These are phyloP conservation scores for Phrynosoma platyrhinos DNA, from an alignment of 2,113 vertebrate genomes.

Conservation along the genomic window DNA sequence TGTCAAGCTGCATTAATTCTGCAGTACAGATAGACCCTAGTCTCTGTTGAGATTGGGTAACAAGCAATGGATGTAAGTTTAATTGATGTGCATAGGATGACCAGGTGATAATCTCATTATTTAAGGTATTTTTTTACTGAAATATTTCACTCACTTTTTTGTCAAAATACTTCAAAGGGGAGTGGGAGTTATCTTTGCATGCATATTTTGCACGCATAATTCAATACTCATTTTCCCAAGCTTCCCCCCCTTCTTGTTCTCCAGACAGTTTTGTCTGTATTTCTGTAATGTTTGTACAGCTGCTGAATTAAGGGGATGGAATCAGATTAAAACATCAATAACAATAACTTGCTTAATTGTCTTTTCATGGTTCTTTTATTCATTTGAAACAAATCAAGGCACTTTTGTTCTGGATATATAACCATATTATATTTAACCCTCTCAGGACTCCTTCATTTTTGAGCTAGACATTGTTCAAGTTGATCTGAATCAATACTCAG, in stretches of 20 bases:
- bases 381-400: constrained; percentile 18
- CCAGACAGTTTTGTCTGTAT: constrained; percentile 30
- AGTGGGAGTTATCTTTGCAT: neutral
- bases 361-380: constrained; percentile 46
- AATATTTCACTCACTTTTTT: neutral
- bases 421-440: neutral
- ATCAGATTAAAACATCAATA: constrained; percentile 49
- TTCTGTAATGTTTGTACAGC: constrained; percentile 63
- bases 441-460: neutral
- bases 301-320: constrained; percentile 43
- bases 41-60: neutral
- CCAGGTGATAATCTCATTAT: neutral
- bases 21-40: neutral
- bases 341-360: constrained; percentile 60
- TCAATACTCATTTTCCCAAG: constrained; percentile 3
- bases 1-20: too few species aligned
- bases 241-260: fast-evolving
- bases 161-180: fast-evolving
- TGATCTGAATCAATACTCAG: neutral
- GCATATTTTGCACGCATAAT: constrained; percentile 17
- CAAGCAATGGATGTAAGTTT: neutral
- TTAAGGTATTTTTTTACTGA: neutral
- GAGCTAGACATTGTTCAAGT: neutral
- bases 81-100: neutral
- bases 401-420: constrained; percentile 2